Evolutionary conservation across 1,140 invertebrate species (phyloP).

Genomic region (Nylanderia fulva): DNA sequence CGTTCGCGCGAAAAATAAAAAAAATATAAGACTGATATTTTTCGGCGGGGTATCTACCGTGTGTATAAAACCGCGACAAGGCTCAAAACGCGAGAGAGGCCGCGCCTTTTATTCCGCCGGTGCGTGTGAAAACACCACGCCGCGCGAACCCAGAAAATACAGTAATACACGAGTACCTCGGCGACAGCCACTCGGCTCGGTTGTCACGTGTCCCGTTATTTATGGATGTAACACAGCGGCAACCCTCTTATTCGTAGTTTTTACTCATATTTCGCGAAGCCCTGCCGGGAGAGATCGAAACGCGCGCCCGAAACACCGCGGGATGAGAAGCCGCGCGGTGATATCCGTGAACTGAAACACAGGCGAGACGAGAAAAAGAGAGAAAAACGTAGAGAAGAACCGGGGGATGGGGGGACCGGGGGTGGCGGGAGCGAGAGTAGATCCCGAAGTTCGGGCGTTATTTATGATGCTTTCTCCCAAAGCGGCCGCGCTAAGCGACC

Average conservation of each 20-base stretch:
- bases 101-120: slow-evolving; percentile 45
- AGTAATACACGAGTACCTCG: slow-evolving; percentile 64
- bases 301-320: slow-evolving; percentile 38
- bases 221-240: slow-evolving; percentile 78
- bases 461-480: slow-evolving; percentile 81
- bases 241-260: slow-evolving; percentile 84
- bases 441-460: slow-evolving; percentile 80
- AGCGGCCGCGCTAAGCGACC: slow-evolving; percentile 68
- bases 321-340: slow-evolving; percentile 71
- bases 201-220: slow-evolving; percentile 81
- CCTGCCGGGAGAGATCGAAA: slow-evolving; percentile 63
- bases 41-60: slow-evolving; percentile 16
- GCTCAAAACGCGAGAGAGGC: slow-evolving; percentile 30
- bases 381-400: slow-evolving; percentile 41
- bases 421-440: slow-evolving; percentile 48
- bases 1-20: neutral
- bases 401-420: neutral
- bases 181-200: slow-evolving; percentile 74
- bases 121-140: slow-evolving; percentile 54
- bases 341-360: slow-evolving; percentile 74
- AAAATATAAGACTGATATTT: slow-evolving; percentile 44
- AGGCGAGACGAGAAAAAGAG: slow-evolving; percentile 70
- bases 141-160: slow-evolving; percentile 62
- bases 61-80: slow-evolving; percentile 47
- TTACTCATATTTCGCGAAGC: slow-evolving; percentile 81